Percentiles rank a stretch among this genome's conserved stretches.
These are phyloP conservation scores for Manacus vitellinus DNA, from an alignment of 2,113 vertebrate species.

Conservation along the genomic window DNA sequence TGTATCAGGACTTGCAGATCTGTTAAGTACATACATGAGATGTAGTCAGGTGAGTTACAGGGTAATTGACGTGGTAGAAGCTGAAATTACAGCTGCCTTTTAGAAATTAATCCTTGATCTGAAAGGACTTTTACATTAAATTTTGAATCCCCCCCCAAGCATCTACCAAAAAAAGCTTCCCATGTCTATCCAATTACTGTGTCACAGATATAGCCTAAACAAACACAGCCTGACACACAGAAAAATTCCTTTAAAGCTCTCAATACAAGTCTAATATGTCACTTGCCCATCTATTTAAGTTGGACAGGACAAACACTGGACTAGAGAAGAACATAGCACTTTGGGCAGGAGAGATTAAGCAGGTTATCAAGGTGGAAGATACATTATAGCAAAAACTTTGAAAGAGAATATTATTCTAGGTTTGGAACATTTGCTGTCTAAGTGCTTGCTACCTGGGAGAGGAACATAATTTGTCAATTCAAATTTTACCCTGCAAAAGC, in stretches of 20 bases:
- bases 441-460: neutral
- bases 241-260: neutral
- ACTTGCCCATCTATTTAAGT: neutral
- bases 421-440: neutral
- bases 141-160: fast-evolving
- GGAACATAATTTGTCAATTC: neutral
- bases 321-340: neutral
- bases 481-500: neutral
- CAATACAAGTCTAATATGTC: neutral
- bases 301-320: neutral
- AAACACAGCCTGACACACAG: neutral
- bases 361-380: neutral
- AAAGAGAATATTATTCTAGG: neutral
- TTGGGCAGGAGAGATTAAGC: neutral
- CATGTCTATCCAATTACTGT: neutral
- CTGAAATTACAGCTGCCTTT: neutral
- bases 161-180: neutral
- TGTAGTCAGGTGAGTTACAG: neutral
- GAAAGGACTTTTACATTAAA: neutral
- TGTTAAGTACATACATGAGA: neutral
- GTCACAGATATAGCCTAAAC: neutral
- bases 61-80: neutral
- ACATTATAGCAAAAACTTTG: neutral
- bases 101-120: neutral
- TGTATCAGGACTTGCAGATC: neutral